phyloP scores from a whole-genome alignment of 2,888 invertebrate genomes.

The Melolontha melolontha region DNA sequence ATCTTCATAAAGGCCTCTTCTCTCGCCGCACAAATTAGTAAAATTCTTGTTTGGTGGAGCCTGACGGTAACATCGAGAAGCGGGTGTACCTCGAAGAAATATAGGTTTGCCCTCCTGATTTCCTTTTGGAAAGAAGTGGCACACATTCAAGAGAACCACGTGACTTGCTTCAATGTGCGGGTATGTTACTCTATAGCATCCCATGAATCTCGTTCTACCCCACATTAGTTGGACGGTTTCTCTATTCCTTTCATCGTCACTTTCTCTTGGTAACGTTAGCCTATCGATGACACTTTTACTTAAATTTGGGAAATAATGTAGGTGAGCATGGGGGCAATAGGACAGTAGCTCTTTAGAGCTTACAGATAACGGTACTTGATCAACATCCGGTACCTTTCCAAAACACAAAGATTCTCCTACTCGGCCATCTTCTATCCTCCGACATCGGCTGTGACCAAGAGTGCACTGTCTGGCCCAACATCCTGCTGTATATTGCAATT shows the following conservation, averaged over 20 bases:
- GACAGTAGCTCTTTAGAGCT: not conserved
- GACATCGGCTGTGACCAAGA: conserved; percentile 12
- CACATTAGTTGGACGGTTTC: conserved; percentile 11
- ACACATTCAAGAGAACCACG: conserved; percentile 7
- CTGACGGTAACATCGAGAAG: too few species aligned
- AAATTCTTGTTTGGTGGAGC: too few species aligned
- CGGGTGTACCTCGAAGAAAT: conserved; percentile 20
- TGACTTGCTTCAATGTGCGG: not conserved
- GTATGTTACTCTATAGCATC: conserved; percentile 14
- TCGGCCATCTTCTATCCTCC: conserved; percentile 3
- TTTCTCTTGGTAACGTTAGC: not conserved
- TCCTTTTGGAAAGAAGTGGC: conserved; percentile 23
- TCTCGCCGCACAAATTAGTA: too few species aligned
- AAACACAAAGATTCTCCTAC: conserved; percentile 17
- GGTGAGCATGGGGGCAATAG: not conserved
- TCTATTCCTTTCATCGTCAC: conserved; percentile 2
- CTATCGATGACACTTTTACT: not conserved
- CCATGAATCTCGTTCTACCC: conserved; percentile 1
- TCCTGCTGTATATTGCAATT: conserved; percentile 15
- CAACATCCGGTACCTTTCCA: not conserved
- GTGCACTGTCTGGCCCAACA: conserved; percentile 34
- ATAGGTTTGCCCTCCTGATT: not conserved
- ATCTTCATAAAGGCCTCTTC: too few species aligned
- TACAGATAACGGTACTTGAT: not conserved
- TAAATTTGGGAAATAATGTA: not conserved